Evolutionary conservation across 1,140 invertebrate species (phyloP), one percentile per base, ranked within the genome.

Genomic region (Drosophila gunungcola): DNA sequence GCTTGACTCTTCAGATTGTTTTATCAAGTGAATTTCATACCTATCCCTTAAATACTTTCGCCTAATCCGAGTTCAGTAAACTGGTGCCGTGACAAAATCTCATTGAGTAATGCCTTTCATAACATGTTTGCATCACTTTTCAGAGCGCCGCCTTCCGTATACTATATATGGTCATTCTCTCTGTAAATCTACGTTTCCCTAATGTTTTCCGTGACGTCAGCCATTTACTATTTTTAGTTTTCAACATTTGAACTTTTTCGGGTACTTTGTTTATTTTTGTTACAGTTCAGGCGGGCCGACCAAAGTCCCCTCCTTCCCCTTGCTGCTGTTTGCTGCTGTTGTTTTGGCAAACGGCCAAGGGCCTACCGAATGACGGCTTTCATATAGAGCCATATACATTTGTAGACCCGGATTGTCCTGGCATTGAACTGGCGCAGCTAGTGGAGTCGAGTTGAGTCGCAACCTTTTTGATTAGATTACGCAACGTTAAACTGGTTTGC

Each of bases 401-500:
- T 68, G 73, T 60, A 58, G 25, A 61, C 60, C 57, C 53, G 10
- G 25, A 34, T 45, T 29, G 16, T n/a, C 38, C 25, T n/a, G 16
- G 16, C 16, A 21, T 21, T 21, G 16, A 21, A 38, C 45, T 25
- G 34, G 25, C 13, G 43, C 38, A 25, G 29, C 21, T 52, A 76
- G 42, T 76, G 36, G 27, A 53, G 46, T 54, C 43, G 69, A 56
- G 61, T 76, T 41, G 72, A 61, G 52, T 51, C 49, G 68, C 67
- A 79, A 88, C 84, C 84, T 89, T 84, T 89, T 88, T 89, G 84
- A 88, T 88, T 83, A 88, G 83, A 88, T 89, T 89, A 89, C 84
- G 84, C 84, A 84, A 89, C 80, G 80, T 80, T 80, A 89, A 89
- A 89, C 84, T 89, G 84, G 84, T 89, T 89, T 74, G 84, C 84